Conservation (phyloP, 1,140 invertebrate genomes). For the Caerostris extrusa region DNA sequence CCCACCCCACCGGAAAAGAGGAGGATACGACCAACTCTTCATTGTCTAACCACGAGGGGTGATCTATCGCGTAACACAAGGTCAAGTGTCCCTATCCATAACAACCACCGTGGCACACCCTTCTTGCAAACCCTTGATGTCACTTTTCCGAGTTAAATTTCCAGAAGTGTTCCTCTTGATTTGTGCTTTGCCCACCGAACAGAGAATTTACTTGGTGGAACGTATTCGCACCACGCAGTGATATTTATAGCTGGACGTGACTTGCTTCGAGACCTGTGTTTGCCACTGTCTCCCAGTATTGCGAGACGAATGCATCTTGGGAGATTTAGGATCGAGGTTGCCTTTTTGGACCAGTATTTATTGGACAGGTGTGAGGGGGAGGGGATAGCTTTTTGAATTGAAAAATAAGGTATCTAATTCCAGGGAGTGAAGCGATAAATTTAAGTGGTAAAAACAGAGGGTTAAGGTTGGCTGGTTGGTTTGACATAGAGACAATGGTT, state of each 20-base stretch:
- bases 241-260: conserved; percentile 29
- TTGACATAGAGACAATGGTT: background rate
- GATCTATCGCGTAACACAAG: background rate
- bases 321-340: background rate
- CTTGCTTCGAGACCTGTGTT: conserved; percentile 21
- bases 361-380: conserved; percentile 13
- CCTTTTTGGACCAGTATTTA: background rate
- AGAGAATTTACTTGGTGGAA: background rate
- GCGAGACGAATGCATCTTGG: conserved; percentile 8
- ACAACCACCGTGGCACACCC: background rate
- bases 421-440: conserved; percentile 45
- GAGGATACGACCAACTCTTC: background rate
- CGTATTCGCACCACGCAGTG: conserved; percentile 10
- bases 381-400: conserved; percentile 32
- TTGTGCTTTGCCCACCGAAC: conserved; percentile 1
- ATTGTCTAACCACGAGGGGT: background rate
- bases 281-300: conserved; percentile 13
- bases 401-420: conserved; percentile 37
- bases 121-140: background rate
- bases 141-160: conserved; percentile 36
- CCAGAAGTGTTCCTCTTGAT: conserved; percentile 29
- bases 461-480: background rate
- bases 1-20: background rate
- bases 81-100: conserved; percentile 5
- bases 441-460: conserved; percentile 1